Conservation (phyloP, 2,888 invertebrate species). For the Drosophila ustulata region DNA sequence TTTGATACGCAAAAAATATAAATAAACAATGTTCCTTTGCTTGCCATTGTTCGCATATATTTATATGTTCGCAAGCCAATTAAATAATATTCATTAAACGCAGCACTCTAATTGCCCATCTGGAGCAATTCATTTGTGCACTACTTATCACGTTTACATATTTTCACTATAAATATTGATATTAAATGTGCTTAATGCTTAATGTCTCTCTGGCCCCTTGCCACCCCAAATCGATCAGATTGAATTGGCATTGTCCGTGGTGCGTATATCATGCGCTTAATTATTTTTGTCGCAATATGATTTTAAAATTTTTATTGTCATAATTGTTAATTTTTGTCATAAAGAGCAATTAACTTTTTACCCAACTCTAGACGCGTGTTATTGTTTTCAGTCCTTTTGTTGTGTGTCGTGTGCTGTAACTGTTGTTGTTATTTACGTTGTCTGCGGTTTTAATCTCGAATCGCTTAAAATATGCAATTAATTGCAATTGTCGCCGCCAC, state of each 20-base stretch:
- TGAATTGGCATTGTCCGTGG: slow-evolving; percentile 32
- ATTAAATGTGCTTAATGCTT: slow-evolving; percentile 24
- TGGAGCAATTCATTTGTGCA: slow-evolving; percentile 10
- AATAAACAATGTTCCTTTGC: background rate
- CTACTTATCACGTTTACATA: slow-evolving; percentile 15
- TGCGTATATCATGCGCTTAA: slow-evolving; percentile 44
- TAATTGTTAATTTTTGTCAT: slow-evolving; percentile 63
- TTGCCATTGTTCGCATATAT: background rate
- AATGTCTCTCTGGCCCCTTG: background rate
- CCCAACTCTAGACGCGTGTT: slow-evolving; percentile 2
- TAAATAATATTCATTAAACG: slow-evolving; percentile 5
- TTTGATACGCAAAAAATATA: background rate
- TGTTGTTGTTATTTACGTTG: slow-evolving; percentile 55
- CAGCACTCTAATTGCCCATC: slow-evolving; percentile 13
- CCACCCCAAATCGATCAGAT: background rate
- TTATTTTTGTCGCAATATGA: slow-evolving; percentile 62
- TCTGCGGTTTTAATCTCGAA: slow-evolving; percentile 62
- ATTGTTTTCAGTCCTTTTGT: slow-evolving; percentile 14
- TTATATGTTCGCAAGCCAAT: background rate
- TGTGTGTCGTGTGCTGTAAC: slow-evolving; percentile 2
- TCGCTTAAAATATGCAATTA: slow-evolving; percentile 71
- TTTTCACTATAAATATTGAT: slow-evolving; percentile 15
- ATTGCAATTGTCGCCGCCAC: slow-evolving; percentile 69
- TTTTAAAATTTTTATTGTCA: slow-evolving; percentile 63
- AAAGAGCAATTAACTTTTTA: slow-evolving; percentile 56